Conservation (phyloP, 2,888 invertebrate species). For the Theodoxus fluviatilis region DNA sequence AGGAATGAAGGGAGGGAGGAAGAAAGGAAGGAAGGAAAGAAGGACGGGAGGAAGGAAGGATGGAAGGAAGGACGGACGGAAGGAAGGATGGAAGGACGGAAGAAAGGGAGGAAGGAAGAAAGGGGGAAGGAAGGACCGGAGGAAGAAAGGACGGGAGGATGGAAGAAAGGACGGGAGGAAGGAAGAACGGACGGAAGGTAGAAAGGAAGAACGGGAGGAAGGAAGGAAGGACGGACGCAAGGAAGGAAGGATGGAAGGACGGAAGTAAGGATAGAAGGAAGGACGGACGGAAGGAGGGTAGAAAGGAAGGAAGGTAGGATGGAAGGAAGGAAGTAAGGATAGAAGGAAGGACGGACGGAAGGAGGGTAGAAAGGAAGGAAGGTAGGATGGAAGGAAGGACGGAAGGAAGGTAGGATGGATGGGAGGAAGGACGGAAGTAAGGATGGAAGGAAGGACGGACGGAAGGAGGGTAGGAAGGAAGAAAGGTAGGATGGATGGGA, state of each 20-base stretch:
- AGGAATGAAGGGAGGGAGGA: too few relatives aligned
- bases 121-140: too few relatives aligned
- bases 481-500: neutral
- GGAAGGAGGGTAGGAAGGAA: neutral
- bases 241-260: neutral
- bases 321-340: neutral
- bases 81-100: too few relatives aligned
- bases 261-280: neutral
- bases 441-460: neutral
- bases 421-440: neutral
- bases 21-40: too few relatives aligned
- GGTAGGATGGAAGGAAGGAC: neutral
- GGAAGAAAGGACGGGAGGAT: too few relatives aligned
- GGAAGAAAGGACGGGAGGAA: too few relatives aligned
- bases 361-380: neutral
- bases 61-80: too few relatives aligned
- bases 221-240: neutral
- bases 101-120: too few relatives aligned
- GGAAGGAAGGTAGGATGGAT: constrained; percentile 5
- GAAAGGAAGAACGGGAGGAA: too few relatives aligned
- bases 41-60: too few relatives aligned
- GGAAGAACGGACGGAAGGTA: too few relatives aligned
- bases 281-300: neutral
- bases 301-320: neutral
- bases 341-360: neutral